phyloP scores from a whole-genome alignment of 1,140 invertebrate species.

The Lepidostoma basale region DNA sequence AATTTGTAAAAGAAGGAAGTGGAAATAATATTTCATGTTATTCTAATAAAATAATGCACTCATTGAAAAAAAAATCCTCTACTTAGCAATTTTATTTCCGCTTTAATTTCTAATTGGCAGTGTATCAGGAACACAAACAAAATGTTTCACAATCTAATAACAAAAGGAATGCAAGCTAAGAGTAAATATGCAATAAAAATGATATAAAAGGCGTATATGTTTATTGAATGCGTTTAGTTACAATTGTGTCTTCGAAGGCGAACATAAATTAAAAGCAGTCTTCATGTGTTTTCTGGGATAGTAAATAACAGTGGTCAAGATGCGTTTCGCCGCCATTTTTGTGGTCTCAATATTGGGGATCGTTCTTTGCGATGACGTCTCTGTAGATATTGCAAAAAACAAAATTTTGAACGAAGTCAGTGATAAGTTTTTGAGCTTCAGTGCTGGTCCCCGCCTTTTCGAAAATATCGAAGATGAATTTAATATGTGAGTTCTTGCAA shows the following conservation, averaged over 20 bases:
- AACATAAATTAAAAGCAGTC: neutral
- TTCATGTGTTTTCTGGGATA: neutral
- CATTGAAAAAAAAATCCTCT: no score
- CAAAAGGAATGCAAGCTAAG: neutral
- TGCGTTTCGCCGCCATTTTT: neutral
- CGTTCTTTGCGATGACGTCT: conserved; percentile 36
- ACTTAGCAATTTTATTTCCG: no score
- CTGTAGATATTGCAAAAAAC: conserved; percentile 51
- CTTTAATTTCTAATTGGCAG: no score
- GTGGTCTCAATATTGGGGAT: neutral
- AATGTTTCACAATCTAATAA: neutral
- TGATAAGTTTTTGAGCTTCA: conserved; percentile 68
- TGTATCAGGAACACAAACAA: no score
- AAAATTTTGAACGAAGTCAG: conserved; percentile 61
- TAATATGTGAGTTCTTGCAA: conserved; percentile 52
- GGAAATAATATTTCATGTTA: no score
- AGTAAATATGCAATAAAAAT: neutral
- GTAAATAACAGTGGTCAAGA: neutral
- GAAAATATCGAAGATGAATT: conserved; percentile 48
- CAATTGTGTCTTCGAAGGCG: neutral
- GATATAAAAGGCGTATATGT: neutral
- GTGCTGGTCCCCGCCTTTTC: conserved; percentile 63
- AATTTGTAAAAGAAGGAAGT: no score
- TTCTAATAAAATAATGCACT: no score
- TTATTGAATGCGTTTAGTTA: neutral